Conservation (phyloP, 2,113 vertebrate genomes). For the Rhea americana region DNA sequence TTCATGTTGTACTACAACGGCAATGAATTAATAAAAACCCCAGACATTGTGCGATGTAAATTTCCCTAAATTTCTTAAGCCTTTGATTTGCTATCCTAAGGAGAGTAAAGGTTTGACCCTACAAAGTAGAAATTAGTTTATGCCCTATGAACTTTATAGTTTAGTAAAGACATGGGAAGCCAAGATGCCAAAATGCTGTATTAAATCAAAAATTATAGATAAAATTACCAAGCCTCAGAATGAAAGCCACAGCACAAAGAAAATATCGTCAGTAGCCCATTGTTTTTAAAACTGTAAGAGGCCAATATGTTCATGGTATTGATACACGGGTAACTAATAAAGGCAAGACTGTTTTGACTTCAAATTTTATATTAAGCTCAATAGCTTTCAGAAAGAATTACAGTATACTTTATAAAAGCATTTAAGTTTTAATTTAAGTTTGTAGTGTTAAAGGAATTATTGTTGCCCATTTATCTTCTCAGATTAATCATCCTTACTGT, state of each 20-base stretch:
- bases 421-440: not conserved
- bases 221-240: not conserved
- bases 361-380: not conserved
- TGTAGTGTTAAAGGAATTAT: not conserved
- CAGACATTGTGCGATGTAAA: not conserved
- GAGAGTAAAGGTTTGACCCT: not conserved
- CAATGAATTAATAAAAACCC: not conserved
- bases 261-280: not conserved
- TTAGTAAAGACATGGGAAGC: not conserved
- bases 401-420: not conserved
- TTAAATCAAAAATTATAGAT: not conserved
- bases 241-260: not conserved
- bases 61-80: not conserved
- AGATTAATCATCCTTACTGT: not conserved
- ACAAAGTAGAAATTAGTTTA: not conserved
- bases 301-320: not conserved
- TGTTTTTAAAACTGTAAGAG: not conserved
- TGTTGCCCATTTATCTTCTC: not conserved
- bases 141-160: not conserved
- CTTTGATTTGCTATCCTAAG: not conserved
- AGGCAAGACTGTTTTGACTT: not conserved
- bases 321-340: not conserved
- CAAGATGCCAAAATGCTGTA: not conserved
- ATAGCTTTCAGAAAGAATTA: not conserved
- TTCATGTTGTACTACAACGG: not conserved